Evolutionary conservation across 2,888 invertebrate genomes (phyloP), one percentile per base, ranked within the genome.

Genomic region (Sericinus montela): DNA sequence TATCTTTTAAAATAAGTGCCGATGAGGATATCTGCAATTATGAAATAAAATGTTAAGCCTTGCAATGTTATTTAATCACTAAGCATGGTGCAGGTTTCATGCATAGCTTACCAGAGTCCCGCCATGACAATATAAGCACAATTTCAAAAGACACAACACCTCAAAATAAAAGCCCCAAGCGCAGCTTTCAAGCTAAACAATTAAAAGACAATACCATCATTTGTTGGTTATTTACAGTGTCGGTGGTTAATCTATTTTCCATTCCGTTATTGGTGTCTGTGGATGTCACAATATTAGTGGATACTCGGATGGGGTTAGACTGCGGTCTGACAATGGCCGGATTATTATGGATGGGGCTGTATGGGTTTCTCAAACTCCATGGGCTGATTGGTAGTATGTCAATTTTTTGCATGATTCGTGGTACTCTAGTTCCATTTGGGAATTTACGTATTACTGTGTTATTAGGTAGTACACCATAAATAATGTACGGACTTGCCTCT

Each of bases 391-490:
- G 86, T 79, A 90, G 82, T 81, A 91, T 78, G 79, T 91, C 90
- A 83, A 90, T 89, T 80, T 86, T 86, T 80, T 87, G 86, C 75
- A 82, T 84, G 70, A 87, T 75, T 71, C 93, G 93, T 80, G 94
- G 94, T 78, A 94, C 92, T 80, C 93, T 86, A 73, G 94, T 94
- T 77, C 94, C 94, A 69, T 95, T 94, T 58, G 94, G 94, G 75
- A 93, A 94, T 86, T 93, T 94, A 84, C 93, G 92, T 74, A 94
- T 92, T 76, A 94, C 88, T 75, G 93, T 94, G 82, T 94, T 94
- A 88, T 94, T 94, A 60, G 94, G 94, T 76, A 92, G 92, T 67
- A 94, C 91, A 74, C 94, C 94, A 67, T 93, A 93, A 74, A 94
- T 91, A 65, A 94, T 91, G 77, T 92, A 94, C 58, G 94, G 94